Base-by-base conservation (phyloP, 2,888 invertebrate species). In the Ochlodes sylvanus region DNA sequence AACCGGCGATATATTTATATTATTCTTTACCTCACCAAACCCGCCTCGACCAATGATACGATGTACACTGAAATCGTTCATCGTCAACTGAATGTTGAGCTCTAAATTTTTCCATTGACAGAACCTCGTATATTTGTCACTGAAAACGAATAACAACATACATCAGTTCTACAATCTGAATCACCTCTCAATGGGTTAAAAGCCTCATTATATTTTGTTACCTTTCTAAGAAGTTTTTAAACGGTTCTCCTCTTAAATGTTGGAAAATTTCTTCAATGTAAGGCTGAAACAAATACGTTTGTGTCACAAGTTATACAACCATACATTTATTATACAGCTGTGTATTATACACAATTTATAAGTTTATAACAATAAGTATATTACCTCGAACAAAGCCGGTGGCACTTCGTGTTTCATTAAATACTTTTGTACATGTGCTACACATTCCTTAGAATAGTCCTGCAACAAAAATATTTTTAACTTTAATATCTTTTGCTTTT, bases 71-170 rank as follows among this genome's bases (percentile, higher is more conserved):
- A 99, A 99, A 95, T 99, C 99, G 94, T 99, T 99, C 99, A 99
- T 99, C 80, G 99, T 99, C 91, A 99, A 94, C 97, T 99, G 98
- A 89, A 99, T 99, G 95, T 99, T 99, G 90, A 99, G 95, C 95
- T 99, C 99, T 95, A 99, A 95, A 94, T 99, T 99, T 94, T 99
- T 99, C 99, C 99, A 99, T 94, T 99, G 99, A 93, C 99, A 99
- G 95, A 99, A 99, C 84, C 99, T 96, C 81, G 99, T 99, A 94
- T 99, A 99, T 95, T 99, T 99, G 87, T 99, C 99, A 94, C 99
- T 99, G 94, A 17, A 63, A 66, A 15, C 7, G 32, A 54, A 63
- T 38, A 63, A 41, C 21, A 56, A 42, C 17, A 47, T 56, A 62
- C 5, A 56, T 56, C 54, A n/a, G 12, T 34, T 38, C 38, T 56